Evolutionary conservation across 2,888 invertebrate genomes (phyloP), one percentile per base, ranked within the genome.

Genomic region (Acronicta psi): DNA sequence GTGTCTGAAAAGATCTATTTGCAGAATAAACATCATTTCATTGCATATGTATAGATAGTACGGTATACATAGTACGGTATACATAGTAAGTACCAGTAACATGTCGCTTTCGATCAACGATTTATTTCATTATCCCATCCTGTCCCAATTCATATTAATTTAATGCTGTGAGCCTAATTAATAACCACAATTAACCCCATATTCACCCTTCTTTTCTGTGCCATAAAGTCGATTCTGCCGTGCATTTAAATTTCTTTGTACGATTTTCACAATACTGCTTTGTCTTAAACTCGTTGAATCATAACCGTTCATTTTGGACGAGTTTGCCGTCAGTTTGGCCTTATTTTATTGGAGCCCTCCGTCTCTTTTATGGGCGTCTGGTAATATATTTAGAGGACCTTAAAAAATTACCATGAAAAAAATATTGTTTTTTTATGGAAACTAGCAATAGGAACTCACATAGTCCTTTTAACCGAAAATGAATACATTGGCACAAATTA

Each of bases 281-380:
- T 62, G 69, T 43, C 9, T 49, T 10, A 37, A 36, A 31, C 10
- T 17, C 36, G 36, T 63, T 42, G 50, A 38, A 42, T 36, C 16
- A 29, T 34, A 13, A 41, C 9, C 31, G 25, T 55, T 49, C 16
- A 55, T 64, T 64, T 64, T 1, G 20, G 6, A 37, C 8, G 4
- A 20, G 20, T 9, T 43, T 25, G 16, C 11, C 16, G 29, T 44
- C 16, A 36, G 18, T 52, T 51, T 14, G 2, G 14, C 20, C 14
- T 43, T 34, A 29, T 42, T 61, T 62, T 46, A 61, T 62, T 34
- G 6, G 25, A 61, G 6, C 7, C 7, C 14, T 61, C 14, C 14
- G 16, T 50, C 11, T 18, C 29, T 34, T 59, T 45, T 23, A 49
- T 49, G 44, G 3, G 8, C 23, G 2, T 23, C 17, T 44, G n/a